Evolutionary conservation across 2,797 vertebrate genomes (phyloP), one percentile per base, ranked within the genome.

Genomic region (Miichthys miiuy): DNA sequence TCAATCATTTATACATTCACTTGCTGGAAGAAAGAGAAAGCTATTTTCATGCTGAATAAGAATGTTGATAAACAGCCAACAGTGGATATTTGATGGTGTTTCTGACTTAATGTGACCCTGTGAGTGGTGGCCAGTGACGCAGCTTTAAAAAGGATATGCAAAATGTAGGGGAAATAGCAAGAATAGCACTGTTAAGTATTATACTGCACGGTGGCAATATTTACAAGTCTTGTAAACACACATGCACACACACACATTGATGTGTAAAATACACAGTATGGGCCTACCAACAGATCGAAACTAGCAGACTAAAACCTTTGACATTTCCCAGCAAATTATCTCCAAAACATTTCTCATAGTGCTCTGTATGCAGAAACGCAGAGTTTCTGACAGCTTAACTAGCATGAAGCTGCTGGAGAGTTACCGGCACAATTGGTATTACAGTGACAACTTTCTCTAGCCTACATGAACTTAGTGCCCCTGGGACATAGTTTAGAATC

Each of bases 361-460:
- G 77, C 75, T 85, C 64, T 63, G 20, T 34, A 55, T 81, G 81
- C 76, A 83, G 70, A 88, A 78, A 87, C 60, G 54, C 63, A 62
- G 27, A 77, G 42, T 50, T 34, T 76, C 75, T 88, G 88, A 89
- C 88, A 88, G 88, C 82, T 86, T 79, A 84, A 82, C 72, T 83
- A 80, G 78, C 79, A 66, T 65, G 73, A 68, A 88, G 79, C 85
- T 79, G 3, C 85, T 52, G 68, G 89, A 88, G 89, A 86, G 67
- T 81, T 79, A 13, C 73, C 76, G 58, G 30, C 79, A 73, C 73
- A 83, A 70, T 80, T 55, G 79, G 69, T 57, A 57, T 64, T 52
- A 71, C 69, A 71, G 34, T 91, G 90, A 88, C 88, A 88, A 89
- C 83, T 88, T 90, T 85, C 87, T 92, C 85, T 83, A 75, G 85